Evolutionary conservation across 2,113 vertebrate genomes (phyloP), one percentile per base, ranked within the genome.

Genomic region (Cottus gobio): DNA sequence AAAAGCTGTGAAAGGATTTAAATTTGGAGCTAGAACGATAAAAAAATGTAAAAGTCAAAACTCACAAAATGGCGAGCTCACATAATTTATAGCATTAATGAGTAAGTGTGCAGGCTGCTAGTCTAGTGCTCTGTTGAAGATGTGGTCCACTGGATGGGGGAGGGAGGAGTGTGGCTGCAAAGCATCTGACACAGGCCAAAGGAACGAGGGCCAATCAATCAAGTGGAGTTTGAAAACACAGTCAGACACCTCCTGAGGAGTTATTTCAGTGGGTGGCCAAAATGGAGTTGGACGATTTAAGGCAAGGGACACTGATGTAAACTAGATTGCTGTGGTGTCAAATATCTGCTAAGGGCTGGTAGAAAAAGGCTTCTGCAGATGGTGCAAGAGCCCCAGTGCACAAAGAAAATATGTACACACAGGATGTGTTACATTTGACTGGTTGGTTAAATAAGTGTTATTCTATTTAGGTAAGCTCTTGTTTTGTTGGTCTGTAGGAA

Each of bases 141-240:
- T 91, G 93, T 89, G 88, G 89, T 92, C 85, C 75, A 68, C 56
- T 65, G 87, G 75, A 80, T 83, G 69, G 83, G 86, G 74, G 90
- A 65, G 89, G 89, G 86, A 89, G 65, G 0, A 89, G 64, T 39
- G 82, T 64, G 89, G 89, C 91, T 89, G 89, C 90, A 87, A 88
- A 91, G 92, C 86, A 91, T 89, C 88, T 86, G 89, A 86, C 87
- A 42, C 77, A 67, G 79, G 86, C 93, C 89, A 86, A 80, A 85
- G 86, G 86, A 90, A 79, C 31, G 62, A 74, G 73, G 75, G 85
- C 74, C 89, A 90, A 92, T 94, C 91, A 90, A 93, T 94, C 91
- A 93, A 89, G 63, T 75, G 67, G 63, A 85, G 86, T 85, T 91
- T 82, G 87, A 86, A 91, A 86, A 90, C 89, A 86, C 79, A 91